phyloP scores from a whole-genome alignment of 2,113 vertebrate genomes.

The Machaerirhynchus nigripectus region DNA sequence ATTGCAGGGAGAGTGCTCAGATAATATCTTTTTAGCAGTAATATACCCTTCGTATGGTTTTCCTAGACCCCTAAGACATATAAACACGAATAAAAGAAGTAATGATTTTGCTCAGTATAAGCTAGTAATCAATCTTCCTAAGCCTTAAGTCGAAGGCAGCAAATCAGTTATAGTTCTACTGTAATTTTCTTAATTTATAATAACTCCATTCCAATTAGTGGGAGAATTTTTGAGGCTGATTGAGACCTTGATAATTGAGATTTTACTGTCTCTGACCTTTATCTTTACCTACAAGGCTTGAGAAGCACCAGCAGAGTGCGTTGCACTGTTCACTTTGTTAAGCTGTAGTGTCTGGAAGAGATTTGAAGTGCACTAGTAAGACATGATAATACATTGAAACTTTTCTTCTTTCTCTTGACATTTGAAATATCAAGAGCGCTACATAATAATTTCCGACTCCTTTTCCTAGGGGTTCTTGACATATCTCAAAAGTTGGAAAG shows the following conservation, averaged over 20 bases:
- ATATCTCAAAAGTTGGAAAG: neutral
- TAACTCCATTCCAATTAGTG: neutral
- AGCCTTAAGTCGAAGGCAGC: neutral
- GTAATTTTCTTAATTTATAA: neutral
- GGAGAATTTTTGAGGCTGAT: neutral
- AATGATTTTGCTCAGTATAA: neutral
- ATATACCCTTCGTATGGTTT: neutral
- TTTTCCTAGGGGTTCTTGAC: neutral
- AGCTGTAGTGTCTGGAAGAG: neutral
- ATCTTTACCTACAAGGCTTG: neutral
- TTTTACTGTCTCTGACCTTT: neutral
- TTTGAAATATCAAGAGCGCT: slow-evolving; percentile 14
- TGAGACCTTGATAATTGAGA: neutral
- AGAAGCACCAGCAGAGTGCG: neutral
- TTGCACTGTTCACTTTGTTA: neutral
- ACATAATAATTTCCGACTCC: neutral
- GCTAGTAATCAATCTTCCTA: neutral
- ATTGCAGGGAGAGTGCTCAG: neutral
- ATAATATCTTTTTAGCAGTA: neutral
- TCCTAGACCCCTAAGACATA: neutral
- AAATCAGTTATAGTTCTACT: neutral
- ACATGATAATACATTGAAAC: neutral
- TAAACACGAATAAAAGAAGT: neutral
- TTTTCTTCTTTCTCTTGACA: slow-evolving; percentile 31
- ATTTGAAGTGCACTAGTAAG: neutral